phyloP scores from a whole-genome alignment of 2,888 invertebrate genomes.

The Cataglyphis cursor region DNA sequence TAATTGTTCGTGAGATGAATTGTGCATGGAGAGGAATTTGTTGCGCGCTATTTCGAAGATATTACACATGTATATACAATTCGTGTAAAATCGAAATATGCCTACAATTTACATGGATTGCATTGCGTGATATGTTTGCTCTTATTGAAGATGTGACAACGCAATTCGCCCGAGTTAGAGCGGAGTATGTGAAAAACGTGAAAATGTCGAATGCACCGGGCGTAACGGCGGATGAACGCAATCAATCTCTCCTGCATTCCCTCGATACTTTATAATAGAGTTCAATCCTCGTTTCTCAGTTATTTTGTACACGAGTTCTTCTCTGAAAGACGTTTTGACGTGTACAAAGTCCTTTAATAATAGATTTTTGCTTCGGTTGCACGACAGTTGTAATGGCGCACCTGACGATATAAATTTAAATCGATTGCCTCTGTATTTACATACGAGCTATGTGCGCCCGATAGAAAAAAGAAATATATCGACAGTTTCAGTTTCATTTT shows the following conservation, averaged over 20 bases:
- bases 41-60: background rate
- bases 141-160: background rate
- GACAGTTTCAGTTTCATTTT: conserved; percentile 5
- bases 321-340: background rate
- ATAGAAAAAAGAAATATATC: background rate
- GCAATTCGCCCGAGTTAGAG: background rate
- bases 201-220: background rate
- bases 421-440: conserved; percentile 20
- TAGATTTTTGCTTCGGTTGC: background rate
- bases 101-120: background rate
- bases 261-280: background rate
- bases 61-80: background rate
- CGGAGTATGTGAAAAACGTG: background rate
- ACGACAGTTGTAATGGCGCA: background rate
- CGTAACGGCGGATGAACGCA: background rate
- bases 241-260: conserved; percentile 17
- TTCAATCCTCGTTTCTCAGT: conserved; percentile 1
- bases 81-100: background rate
- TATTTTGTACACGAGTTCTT: background rate
- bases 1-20: background rate
- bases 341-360: background rate
- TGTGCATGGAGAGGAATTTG: background rate
- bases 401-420: conserved; percentile 39
- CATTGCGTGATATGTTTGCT: background rate
- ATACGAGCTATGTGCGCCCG: background rate